These are phyloP conservation scores for Equus przewalskii DNA, from an alignment of 2,113 vertebrate genomes.

Conservation along the genomic window DNA sequence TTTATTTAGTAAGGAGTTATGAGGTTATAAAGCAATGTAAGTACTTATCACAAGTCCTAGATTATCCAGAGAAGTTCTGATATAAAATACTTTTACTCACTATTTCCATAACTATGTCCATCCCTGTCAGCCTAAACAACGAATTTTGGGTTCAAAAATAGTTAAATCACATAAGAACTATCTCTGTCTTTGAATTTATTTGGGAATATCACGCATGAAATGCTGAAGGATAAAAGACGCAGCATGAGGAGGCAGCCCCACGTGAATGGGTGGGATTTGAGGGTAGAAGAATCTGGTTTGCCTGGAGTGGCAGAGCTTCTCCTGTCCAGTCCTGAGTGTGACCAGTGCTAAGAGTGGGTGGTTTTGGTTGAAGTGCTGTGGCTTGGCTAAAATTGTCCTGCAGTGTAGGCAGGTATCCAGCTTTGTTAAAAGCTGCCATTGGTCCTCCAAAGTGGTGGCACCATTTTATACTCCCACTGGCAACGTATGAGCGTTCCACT, in stretches of 20 bases:
- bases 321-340: not conserved
- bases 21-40: constrained; percentile 20
- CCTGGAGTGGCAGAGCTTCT: not conserved
- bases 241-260: too few species aligned
- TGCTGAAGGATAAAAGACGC: not conserved
- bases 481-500: not conserved
- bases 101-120: not conserved
- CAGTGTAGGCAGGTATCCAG: not conserved
- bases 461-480: not conserved
- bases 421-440: not conserved
- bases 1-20: constrained; percentile 45
- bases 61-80: not conserved
- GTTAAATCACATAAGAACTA: not conserved
- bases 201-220: not conserved
- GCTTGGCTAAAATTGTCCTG: not conserved
- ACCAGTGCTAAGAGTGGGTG: not conserved
- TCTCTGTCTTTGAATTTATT: not conserved
- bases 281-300: too few species aligned
- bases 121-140: not conserved
- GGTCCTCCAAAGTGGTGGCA: not conserved
- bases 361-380: not conserved
- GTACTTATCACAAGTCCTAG: constrained; percentile 7
- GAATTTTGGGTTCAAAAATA: not conserved
- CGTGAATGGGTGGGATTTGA: accelerated
- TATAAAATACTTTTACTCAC: constrained; percentile 4